These are phyloP conservation scores for Scaptomyza pallida DNA, from an alignment of 1,140 invertebrate genomes.

Conservation along the genomic window DNA sequence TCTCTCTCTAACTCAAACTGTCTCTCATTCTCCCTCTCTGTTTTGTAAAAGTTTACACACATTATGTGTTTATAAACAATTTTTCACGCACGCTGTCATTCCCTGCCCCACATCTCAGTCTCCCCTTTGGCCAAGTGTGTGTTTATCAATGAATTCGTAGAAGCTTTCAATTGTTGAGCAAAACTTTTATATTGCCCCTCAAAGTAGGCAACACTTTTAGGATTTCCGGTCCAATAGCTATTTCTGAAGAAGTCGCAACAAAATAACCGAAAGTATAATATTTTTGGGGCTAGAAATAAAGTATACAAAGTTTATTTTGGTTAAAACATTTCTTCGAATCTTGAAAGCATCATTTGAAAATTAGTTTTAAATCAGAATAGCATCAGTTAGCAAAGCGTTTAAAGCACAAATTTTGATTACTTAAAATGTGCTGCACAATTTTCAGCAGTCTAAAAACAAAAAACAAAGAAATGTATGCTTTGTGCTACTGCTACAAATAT, in stretches of 20 bases:
- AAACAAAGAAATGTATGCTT: no score
- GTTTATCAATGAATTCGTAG: conserved; percentile 49
- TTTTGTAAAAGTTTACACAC: conserved; percentile 22
- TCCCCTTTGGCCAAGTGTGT: not conserved
- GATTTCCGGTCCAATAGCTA: not conserved
- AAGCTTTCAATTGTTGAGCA: not conserved
- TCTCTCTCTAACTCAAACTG: not conserved
- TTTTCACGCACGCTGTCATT: conserved; percentile 24
- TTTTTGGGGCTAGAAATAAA: no score
- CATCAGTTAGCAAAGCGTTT: no score
- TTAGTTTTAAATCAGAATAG: no score
- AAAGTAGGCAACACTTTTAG: conserved; percentile 29
- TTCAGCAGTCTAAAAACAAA: not conserved
- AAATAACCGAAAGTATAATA: no score
- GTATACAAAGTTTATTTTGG: no score
- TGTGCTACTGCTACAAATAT: not conserved
- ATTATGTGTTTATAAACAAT: conserved; percentile 52
- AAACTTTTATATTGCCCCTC: conserved; percentile 15
- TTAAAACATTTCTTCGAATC: no score
- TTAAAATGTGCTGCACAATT: conserved; percentile 14
- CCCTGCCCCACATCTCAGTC: not conserved
- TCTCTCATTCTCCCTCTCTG: not conserved
- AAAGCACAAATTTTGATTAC: not conserved
- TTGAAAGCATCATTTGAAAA: no score
- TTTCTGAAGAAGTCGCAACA: not conserved